Percentiles rank a stretch among this genome's conserved stretches.
These are phyloP conservation scores for Volucella zonaria DNA, from an alignment of 2,888 invertebrate genomes.

Conservation along the genomic window DNA sequence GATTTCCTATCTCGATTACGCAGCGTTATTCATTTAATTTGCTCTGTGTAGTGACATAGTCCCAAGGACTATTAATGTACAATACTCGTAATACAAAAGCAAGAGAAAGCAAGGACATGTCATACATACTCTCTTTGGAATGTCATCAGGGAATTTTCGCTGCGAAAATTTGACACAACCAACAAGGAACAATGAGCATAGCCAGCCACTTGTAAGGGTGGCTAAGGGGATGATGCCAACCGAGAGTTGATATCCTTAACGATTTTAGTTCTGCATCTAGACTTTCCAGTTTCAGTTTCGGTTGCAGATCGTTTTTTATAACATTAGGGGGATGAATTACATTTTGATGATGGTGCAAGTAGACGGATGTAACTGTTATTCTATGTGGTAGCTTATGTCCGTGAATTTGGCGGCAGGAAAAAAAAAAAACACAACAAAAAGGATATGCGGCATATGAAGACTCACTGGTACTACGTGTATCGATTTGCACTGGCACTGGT, in stretches of 20 bases:
- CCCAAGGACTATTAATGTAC: conserved; percentile 71
- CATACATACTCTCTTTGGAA: background rate
- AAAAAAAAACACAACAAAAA: background rate
- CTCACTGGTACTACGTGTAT: conserved; percentile 33
- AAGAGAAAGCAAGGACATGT: conserved; percentile 12
- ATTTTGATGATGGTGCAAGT: conserved; percentile 82
- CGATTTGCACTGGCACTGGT: conserved; percentile 60
- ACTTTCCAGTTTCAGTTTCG: conserved; percentile 37
- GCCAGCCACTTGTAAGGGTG: conserved; percentile 17
- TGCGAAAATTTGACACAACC: conserved; percentile 55
- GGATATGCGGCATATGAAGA: conserved; percentile 29
- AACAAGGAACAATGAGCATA: conserved; percentile 42
- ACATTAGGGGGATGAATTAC: conserved; percentile 77
- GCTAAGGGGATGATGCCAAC: conserved; percentile 14
- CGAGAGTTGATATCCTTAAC: background rate
- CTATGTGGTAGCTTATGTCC: conserved; percentile 12
- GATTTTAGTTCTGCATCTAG: conserved; percentile 48
- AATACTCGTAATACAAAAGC: conserved; percentile 48
- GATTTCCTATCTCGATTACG: conserved; percentile 81
- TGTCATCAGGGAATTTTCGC: conserved; percentile 58
- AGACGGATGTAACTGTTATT: background rate
- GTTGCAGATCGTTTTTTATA: conserved; percentile 35
- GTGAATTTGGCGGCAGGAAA: conserved; percentile 22
- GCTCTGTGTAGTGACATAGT: conserved; percentile 41
- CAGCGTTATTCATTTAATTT: conserved; percentile 71